Evolutionary conservation across 2,888 invertebrate genomes (phyloP), one percentile per base, ranked within the genome.

Genomic region (Scaptomyza caliginosa): DNA sequence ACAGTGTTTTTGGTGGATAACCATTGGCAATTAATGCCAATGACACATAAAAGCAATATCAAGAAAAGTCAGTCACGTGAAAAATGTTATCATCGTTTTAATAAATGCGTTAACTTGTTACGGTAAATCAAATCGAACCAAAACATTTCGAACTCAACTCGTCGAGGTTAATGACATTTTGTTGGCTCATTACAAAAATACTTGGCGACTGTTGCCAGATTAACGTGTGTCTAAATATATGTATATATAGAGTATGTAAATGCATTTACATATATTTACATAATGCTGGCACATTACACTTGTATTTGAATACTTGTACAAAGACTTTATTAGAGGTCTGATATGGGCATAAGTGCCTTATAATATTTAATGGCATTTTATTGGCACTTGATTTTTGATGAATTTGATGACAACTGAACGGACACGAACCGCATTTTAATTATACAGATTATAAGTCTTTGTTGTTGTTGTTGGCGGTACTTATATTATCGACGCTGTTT

Each of bases 101-200:
- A 67, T 52, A 54, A 66, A 8, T 8, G 55, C 62, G 28, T 56
- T 59, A 49, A 67, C 56, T 67, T 39, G 52, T 65, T 52, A 58
- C 64, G 50, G 45, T 49, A 67, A 62, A 60, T 67, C 42, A 62
- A 65, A 39, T 3, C 30, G 48, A 56, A 55, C 45, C 36, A 56
- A 55, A 58, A 58, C 45, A 67, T 42, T 13, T 72, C 36, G 54
- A 59, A 64, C 54, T 54, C 51, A 60, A 54, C 48, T 64, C 40
- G 16, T 39, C 77, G 86, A 86, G 81, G 84, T 86, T 86, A 73
- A 73, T 82, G 82, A 86, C 82, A 67, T 66, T 70, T 63, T n/a
- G n/a, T n/a, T n/a, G n/a, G n/a, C n/a, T n/a, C n/a, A n/a, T n/a
- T 34, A 19, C 10, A 57, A 10, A 30, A 30, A 32, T 4, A 34